Conservation (phyloP, 2,888 invertebrate genomes). For the Liodrosophila aerea region DNA sequence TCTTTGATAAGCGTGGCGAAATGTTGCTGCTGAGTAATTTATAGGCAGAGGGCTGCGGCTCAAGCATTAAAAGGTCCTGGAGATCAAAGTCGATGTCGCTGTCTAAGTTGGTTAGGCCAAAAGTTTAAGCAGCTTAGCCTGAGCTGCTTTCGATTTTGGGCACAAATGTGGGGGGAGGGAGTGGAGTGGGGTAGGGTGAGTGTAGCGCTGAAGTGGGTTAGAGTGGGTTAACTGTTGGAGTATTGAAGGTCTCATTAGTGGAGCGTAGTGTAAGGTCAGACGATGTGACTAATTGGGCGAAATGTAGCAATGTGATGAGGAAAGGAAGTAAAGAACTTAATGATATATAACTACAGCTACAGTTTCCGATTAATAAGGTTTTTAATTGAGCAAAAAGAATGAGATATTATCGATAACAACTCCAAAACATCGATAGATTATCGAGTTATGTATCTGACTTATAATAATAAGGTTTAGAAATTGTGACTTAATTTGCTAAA, state of each 20-base stretch:
- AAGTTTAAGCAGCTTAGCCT: slow-evolving; percentile 64
- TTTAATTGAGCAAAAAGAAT: no score
- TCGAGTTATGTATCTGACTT: no score
- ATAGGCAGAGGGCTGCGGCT: slow-evolving; percentile 48
- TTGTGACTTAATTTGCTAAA: no score
- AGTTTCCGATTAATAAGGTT: no score
- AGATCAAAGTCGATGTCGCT: slow-evolving; percentile 64
- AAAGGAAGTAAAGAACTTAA: neutral
- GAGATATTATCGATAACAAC: no score
- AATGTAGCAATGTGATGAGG: no score
- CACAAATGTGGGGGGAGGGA: no score
- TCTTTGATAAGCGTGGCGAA: slow-evolving; percentile 72
- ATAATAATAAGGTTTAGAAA: no score
- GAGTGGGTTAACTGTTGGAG: neutral
- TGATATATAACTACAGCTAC: no score
- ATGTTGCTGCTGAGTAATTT: slow-evolving; percentile 69
- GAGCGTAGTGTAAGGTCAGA: neutral
- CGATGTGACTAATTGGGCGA: slow-evolving; percentile 4
- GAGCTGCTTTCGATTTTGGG: slow-evolving; percentile 3
- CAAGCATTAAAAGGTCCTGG: slow-evolving; percentile 59
- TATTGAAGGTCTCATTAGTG: neutral
- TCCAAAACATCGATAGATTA: no score
- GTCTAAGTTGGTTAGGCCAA: slow-evolving; percentile 40
- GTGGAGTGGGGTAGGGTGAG: neutral
- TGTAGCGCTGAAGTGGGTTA: neutral